These are phyloP conservation scores for Maconellicoccus hirsutus DNA, from an alignment of 1,140 invertebrate genomes.

Conservation along the genomic window DNA sequence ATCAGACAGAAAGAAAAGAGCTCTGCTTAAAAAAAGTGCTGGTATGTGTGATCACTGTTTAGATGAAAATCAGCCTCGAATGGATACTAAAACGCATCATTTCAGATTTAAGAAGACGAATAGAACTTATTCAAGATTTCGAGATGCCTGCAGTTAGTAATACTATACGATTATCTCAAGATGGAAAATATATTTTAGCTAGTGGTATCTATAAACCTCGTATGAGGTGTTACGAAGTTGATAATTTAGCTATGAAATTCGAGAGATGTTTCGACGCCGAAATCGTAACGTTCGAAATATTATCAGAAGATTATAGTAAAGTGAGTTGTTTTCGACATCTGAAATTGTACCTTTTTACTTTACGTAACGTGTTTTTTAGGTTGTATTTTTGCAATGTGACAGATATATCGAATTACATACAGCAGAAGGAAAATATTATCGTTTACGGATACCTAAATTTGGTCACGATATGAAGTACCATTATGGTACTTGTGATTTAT, in stretches of 20 bases:
- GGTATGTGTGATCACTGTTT: conserved; percentile 36
- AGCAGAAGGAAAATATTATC: conserved; percentile 79
- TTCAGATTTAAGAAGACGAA: conserved; percentile 67
- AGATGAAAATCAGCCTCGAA: conserved; percentile 16
- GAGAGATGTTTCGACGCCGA: conserved; percentile 96
- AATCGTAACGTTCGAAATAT: conserved; percentile 72
- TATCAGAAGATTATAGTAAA: conserved; percentile 84
- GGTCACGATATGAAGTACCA: conserved; percentile 91
- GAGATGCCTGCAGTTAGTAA: conserved; percentile 93
- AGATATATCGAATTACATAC: conserved; percentile 92
- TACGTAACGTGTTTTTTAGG: conserved; percentile 37
- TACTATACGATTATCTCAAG: conserved; percentile 70
- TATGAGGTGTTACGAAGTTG: conserved; percentile 90
- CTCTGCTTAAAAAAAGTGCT: conserved; percentile 78
- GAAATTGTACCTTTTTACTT: background rate
- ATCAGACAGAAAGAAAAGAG: conserved; percentile 73
- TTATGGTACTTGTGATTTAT: conserved; percentile 78
- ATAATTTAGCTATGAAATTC: conserved; percentile 94
- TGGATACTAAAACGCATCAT: conserved; percentile 25
- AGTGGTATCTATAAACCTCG: conserved; percentile 95
- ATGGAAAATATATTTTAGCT: conserved; percentile 85
- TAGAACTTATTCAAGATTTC: conserved; percentile 98
- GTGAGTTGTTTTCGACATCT: conserved; percentile 38
- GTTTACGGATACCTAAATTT: conserved; percentile 86
- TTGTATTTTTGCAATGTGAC: conserved; percentile 69